Conservation (phyloP, 2,113 vertebrate species). For the Malurus cyaneus region DNA sequence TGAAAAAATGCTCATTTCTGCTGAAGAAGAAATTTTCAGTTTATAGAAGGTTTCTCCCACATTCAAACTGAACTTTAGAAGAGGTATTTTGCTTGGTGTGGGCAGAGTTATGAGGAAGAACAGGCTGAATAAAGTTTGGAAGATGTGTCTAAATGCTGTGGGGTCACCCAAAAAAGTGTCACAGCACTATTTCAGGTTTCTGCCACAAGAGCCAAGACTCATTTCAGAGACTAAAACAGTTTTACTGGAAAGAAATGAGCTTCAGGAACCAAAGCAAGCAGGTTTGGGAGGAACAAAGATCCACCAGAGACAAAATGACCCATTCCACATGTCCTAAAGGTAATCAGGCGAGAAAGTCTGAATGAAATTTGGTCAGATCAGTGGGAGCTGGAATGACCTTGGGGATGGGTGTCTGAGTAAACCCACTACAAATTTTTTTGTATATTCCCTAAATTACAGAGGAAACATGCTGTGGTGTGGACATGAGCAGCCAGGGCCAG, state of each 20-base stretch:
- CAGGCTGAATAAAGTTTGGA: neutral
- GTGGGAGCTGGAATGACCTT: neutral
- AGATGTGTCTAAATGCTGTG: neutral
- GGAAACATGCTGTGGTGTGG: neutral
- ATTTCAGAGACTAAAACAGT: neutral
- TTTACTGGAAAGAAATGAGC: neutral
- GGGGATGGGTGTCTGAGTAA: neutral
- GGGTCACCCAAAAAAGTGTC: neutral
- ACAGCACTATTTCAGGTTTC: neutral
- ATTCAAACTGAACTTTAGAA: neutral
- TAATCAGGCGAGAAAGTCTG: neutral
- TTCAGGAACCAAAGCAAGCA: neutral
- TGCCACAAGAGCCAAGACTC: neutral
- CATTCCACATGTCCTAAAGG: neutral
- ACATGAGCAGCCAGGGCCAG: neutral
- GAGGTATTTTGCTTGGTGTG: neutral
- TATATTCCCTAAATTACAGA: neutral
- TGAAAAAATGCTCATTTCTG: neutral
- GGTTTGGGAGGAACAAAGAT: neutral
- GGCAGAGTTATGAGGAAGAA: neutral
- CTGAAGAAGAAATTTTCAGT: constrained; percentile 7
- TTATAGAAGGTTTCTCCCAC: neutral
- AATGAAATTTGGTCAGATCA: neutral
- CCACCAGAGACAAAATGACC: neutral
- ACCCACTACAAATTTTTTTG: neutral